Conservation (phyloP, 2,113 vertebrate species). For the Entelurus aequoreus region DNA sequence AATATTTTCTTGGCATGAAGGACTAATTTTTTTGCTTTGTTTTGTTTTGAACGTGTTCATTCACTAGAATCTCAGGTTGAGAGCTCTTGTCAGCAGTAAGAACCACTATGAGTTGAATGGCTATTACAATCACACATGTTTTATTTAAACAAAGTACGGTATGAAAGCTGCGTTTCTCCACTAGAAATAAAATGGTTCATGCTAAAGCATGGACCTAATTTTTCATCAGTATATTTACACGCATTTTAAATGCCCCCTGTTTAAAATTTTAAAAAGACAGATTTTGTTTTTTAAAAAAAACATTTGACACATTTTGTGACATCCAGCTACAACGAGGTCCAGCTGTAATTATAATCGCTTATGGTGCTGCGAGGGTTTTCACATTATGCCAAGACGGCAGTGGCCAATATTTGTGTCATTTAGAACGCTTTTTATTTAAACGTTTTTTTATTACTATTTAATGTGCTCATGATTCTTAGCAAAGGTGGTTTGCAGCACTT, state of each 20-base stretch:
- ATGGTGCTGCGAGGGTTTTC: constrained; percentile 54
- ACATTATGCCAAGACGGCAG: constrained; percentile 41
- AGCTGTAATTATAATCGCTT: constrained; percentile 35
- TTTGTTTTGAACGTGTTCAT: constrained; percentile 13
- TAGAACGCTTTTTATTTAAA: constrained; percentile 49
- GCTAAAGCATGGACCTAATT: constrained; percentile 6
- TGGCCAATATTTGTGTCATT: constrained; percentile 43
- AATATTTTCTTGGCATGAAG: constrained; percentile 30
- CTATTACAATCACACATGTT: constrained; percentile 25
- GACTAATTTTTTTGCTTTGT: constrained; percentile 32
- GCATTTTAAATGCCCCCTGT: constrained; percentile 41
- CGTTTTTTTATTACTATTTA: constrained; percentile 27
- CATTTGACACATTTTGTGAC: constrained; percentile 24
- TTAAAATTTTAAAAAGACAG: constrained; percentile 31
- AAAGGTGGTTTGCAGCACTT: constrained; percentile 12
- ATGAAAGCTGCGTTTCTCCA: too few relatives aligned
- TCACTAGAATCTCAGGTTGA: constrained; percentile 54
- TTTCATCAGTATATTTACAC: constrained; percentile 23
- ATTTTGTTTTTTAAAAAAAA: constrained; percentile 27
- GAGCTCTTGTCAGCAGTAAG: constrained; percentile 24
- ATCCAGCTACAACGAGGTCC: constrained; percentile 30
- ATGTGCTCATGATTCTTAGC: constrained; percentile 26
- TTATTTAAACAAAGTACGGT: neutral
- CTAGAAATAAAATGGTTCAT: neutral
- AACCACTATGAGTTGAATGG: constrained; percentile 48